Evolutionary conservation across 1,140 invertebrate genomes (phyloP).

Genomic region (Drosophila simulans): DNA sequence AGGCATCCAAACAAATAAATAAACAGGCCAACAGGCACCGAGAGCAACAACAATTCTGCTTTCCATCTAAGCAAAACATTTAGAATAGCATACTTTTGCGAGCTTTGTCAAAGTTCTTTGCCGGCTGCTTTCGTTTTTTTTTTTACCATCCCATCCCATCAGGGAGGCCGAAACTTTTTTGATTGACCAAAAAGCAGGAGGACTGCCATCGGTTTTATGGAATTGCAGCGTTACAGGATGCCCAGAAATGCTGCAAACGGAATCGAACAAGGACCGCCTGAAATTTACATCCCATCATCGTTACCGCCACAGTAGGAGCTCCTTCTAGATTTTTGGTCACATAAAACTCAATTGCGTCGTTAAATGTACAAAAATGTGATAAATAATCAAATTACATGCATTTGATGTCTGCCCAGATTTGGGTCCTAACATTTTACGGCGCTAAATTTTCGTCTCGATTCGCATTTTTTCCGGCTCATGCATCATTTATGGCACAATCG

Average conservation of each 20-base stretch:
- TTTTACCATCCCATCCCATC: constrained; percentile 1
- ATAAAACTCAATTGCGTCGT: constrained; percentile 82
- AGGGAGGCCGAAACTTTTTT: constrained; percentile 32
- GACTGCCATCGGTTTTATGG: constrained; percentile 21
- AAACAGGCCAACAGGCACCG: constrained; percentile 14
- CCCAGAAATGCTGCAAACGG: constrained; percentile 40
- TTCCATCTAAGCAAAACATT: constrained; percentile 63
- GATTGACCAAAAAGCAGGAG: constrained; percentile 35
- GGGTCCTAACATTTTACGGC: constrained; percentile 59
- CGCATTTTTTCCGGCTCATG: constrained; percentile 28
- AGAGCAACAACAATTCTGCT: constrained; percentile 52
- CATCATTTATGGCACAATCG: constrained; percentile 33
- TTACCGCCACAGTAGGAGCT: not conserved
- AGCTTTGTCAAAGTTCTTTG: constrained; percentile 53
- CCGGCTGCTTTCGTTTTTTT: constrained; percentile 9
- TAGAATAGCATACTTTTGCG: constrained; percentile 66
- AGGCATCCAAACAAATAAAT: constrained; percentile 8
- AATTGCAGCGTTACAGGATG: constrained; percentile 28
- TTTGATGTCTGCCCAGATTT: constrained; percentile 66
- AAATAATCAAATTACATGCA: constrained; percentile 82
- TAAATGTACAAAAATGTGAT: constrained; percentile 80
- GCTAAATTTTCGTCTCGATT: constrained; percentile 9
- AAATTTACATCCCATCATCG: constrained; percentile 13
- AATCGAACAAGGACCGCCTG: constrained; percentile 19
- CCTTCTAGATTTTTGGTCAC: constrained; percentile 27